A percentile compares a stretch with the other conserved stretches of the same genome.
Evolutionary conservation across 2,888 invertebrate genomes (phyloP).

Genomic region (Chrysolina oricalcia): DNA sequence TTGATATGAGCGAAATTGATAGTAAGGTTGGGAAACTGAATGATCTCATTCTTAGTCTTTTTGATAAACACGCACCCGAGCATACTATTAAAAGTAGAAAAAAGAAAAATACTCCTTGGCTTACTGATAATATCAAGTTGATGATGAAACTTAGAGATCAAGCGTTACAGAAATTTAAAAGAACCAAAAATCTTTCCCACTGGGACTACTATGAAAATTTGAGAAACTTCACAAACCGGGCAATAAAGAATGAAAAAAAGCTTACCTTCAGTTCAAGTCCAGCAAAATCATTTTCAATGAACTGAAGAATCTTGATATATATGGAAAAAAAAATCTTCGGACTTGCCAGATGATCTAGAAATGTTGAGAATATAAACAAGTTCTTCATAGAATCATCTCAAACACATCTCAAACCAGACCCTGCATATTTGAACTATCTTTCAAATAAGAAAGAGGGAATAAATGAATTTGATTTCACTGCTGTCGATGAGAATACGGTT

Average conservation of each 20-base stretch:
- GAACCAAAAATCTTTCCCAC: not conserved
- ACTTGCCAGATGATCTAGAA: constrained; percentile 3
- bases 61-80: constrained; percentile 12
- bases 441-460: constrained; percentile 1
- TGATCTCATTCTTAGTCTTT: constrained; percentile 9
- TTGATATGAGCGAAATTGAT: constrained; percentile 1
- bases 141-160: constrained; percentile 19
- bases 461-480: constrained; percentile 16
- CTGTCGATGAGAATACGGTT: constrained; percentile 15
- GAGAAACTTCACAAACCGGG: too few species aligned
- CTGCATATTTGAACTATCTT: not conserved
- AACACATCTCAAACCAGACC: too few species aligned
- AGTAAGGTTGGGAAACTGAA: constrained; percentile 6
- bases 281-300: not conserved
- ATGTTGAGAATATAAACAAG: constrained; percentile 8
- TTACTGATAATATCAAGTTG: too few species aligned
- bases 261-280: too few species aligned
- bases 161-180: too few species aligned
- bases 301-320: constrained; percentile 8
- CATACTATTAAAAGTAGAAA: constrained; percentile 13
- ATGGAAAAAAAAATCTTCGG: not conserved
- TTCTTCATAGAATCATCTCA: constrained; percentile 17
- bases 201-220: not conserved
- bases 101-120: constrained; percentile 10
- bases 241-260: too few species aligned